Evolutionary conservation across 2,888 invertebrate species (phyloP).

Genomic region (Microplitis deprimator): DNA sequence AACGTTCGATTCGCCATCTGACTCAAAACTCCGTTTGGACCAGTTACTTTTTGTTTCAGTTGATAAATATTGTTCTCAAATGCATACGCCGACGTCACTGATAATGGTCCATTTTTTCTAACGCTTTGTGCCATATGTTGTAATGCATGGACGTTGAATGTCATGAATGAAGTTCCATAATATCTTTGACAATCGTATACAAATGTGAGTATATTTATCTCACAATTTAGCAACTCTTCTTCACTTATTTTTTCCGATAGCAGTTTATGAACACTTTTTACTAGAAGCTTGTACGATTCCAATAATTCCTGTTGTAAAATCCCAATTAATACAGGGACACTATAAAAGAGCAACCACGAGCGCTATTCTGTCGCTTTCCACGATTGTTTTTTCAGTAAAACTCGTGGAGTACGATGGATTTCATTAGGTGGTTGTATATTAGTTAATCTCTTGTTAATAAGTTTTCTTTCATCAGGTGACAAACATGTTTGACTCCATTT

Average conservation of each 20-base stretch:
- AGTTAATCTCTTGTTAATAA: conserved; percentile 24
- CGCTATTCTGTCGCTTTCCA: conserved; percentile 47
- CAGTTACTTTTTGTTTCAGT: conserved; percentile 36
- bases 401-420: conserved; percentile 42
- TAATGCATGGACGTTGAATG: conserved; percentile 38
- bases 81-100: conserved; percentile 44
- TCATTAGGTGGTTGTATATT: conserved; percentile 39
- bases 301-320: conserved; percentile 4
- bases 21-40: conserved; percentile 42
- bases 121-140: conserved; percentile 28
- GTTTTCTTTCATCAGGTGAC: neutral
- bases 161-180: conserved; percentile 35
- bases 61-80: conserved; percentile 45
- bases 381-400: conserved; percentile 5
- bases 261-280: conserved; percentile 38
- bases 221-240: conserved; percentile 24
- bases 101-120: conserved; percentile 38
- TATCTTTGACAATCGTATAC: conserved; percentile 37
- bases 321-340: conserved; percentile 37
- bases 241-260: conserved; percentile 18
- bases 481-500: conserved; percentile 22
- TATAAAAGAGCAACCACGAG: conserved; percentile 45
- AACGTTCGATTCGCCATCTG: conserved; percentile 41
- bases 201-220: conserved; percentile 33
- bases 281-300: conserved; percentile 18